A percentile compares a stretch with the other conserved stretches of the same genome.
phyloP scores from a whole-genome alignment of 53 echinoderm and acorn worm species.

The Pentamera pediparva region DNA sequence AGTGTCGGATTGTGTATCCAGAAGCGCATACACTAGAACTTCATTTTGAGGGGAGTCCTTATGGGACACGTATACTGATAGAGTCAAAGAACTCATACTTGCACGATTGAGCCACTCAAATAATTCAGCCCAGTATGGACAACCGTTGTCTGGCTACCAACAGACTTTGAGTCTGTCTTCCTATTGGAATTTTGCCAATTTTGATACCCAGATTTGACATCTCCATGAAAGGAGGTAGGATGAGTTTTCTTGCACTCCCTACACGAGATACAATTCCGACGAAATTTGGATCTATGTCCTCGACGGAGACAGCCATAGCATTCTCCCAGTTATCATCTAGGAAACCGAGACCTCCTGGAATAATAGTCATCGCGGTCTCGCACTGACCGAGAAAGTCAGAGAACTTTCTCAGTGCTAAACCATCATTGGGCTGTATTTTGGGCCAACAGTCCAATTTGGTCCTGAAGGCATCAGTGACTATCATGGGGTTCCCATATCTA shows the following conservation, averaged over 20 bases:
- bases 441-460: neutral
- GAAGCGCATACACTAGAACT: neutral
- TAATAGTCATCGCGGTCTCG: neutral
- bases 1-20: neutral
- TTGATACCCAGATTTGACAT: neutral
- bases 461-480: neutral
- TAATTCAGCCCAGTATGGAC: too few species aligned
- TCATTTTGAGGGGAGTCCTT: too few species aligned
- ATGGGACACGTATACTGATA: neutral
- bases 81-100: too few species aligned
- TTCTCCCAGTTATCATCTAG: neutral
- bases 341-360: neutral
- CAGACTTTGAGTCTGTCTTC: too few species aligned
- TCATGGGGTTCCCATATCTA: neutral
- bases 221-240: conserved; percentile 5
- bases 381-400: neutral
- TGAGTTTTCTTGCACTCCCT: neutral
- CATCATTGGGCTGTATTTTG: conserved; percentile 8
- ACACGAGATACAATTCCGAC: neutral
- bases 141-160: too few species aligned
- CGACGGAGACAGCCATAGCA: conserved; percentile 6
- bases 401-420: neutral
- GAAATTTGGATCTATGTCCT: neutral
- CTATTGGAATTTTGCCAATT: neutral
- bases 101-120: too few species aligned